These are phyloP conservation scores for Salpingus planirostris DNA, from an alignment of 2,888 invertebrate species.

Conservation along the genomic window DNA sequence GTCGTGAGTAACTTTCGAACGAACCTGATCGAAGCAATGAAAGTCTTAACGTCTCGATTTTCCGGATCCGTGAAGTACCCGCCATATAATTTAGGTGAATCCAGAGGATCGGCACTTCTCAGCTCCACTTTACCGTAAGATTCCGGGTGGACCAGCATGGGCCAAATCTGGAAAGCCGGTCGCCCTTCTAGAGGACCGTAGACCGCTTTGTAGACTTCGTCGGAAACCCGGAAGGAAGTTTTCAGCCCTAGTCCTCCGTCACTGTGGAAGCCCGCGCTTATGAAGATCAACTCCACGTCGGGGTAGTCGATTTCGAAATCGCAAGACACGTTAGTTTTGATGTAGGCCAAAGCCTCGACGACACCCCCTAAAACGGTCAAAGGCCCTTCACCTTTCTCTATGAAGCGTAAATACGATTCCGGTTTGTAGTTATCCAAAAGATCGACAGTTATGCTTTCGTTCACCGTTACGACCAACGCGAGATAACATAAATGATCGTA, in stretches of 20 bases:
- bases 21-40: constrained; percentile 48
- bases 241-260: constrained; percentile 30
- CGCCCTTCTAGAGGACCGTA: constrained; percentile 47
- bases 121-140: constrained; percentile 46
- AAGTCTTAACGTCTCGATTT: constrained; percentile 40
- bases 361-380: constrained; percentile 48
- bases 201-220: constrained; percentile 47
- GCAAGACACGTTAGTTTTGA: constrained; percentile 51
- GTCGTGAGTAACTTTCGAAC: constrained; percentile 43
- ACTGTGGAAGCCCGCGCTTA: constrained; percentile 43
- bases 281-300: constrained; percentile 61
- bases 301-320: constrained; percentile 46
- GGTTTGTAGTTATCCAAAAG: constrained; percentile 10
- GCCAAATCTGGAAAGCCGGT: constrained; percentile 20
- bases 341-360: constrained; percentile 48
- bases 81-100: constrained; percentile 52
- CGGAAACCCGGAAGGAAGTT: constrained; percentile 46
- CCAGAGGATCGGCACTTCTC: constrained; percentile 46
- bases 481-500: constrained; percentile 5
- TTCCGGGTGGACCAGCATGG: constrained; percentile 45
- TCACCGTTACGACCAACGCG: constrained; percentile 19
- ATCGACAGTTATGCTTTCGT: constrained; percentile 19
- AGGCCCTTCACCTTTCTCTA: constrained; percentile 45
- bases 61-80: constrained; percentile 46
- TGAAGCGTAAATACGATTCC: constrained; percentile 37